Percentiles rank a stretch among this genome's conserved stretches.
phyloP scores from a whole-genome alignment of 1,140 invertebrate genomes.

The Andricus grossulariae region DNA sequence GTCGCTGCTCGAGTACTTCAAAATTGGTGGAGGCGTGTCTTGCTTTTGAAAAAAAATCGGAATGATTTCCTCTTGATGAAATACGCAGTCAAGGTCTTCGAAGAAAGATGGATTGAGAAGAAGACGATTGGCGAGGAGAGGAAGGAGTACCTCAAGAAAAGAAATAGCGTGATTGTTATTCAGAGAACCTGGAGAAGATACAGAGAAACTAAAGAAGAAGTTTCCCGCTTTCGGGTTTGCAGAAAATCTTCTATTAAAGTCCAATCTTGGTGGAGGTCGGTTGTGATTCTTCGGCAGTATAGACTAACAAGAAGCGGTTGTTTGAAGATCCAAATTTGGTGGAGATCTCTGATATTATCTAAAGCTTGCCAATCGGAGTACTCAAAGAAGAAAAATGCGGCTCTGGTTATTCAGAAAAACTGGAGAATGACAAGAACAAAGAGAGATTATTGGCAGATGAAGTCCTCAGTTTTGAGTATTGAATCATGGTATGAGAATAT shows the following conservation, averaged over 20 bases:
- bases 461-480: constrained; percentile 47
- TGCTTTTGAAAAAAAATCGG: constrained; percentile 64
- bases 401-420: constrained; percentile 57
- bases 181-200: constrained; percentile 53
- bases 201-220: constrained; percentile 34
- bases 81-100: constrained; percentile 51
- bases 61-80: constrained; percentile 64
- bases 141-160: constrained; percentile 38
- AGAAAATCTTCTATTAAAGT: constrained; percentile 50
- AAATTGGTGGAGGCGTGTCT: constrained; percentile 66
- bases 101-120: constrained; percentile 52
- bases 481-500: constrained; percentile 55
- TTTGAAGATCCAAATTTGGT: constrained; percentile 59
- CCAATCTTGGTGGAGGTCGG: constrained; percentile 53
- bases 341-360: constrained; percentile 40
- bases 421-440: constrained; percentile 52
- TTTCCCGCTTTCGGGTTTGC: constrained; percentile 39
- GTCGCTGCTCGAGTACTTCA: constrained; percentile 71
- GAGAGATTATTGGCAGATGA: constrained; percentile 45
- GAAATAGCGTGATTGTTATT: constrained; percentile 42
- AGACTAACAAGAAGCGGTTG: constrained; percentile 30
- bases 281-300: constrained; percentile 36
- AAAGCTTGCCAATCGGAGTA: constrained; percentile 37
- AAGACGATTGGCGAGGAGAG: constrained; percentile 37
- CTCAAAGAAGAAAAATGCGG: constrained; percentile 39